Base-by-base conservation (phyloP, 2,888 invertebrate species). In the Margaritifera margaritifera region DNA sequence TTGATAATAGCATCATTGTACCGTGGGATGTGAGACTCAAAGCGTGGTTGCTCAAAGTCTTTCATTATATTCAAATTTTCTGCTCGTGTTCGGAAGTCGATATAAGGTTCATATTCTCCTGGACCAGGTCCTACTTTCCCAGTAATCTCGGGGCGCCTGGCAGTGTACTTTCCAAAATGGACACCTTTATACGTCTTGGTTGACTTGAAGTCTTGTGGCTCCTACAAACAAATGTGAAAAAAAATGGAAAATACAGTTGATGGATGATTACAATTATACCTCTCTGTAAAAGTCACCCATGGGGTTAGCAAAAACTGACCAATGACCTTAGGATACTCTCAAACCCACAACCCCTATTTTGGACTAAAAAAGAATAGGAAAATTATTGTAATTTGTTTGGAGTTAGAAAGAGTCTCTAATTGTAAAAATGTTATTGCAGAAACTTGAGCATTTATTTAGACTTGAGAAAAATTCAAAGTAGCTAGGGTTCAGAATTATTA, bases 61-160 rank as follows among this genome's bases (percentile, higher is more conserved):
- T 79, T 66, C 71, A 84, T 82, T 42, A 81, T 62, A 68, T 81
- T 81, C 3, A 80, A 22, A 71, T 87, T 86, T 69, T 87, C 86
- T 5, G 80, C 71, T 60, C 71, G 72, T 52, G 74, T 51, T 24
- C 61, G 69, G 2, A 77, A 31, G 18, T 85, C 80, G 6, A 66
- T 61, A 66, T 80, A 85, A 0, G 88, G 87, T 25, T 90, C 89
- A 75, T 90, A 90, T 64, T 88, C 87, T 5, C 89, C 89, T 0
- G 89, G 90, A 8, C 89, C 90, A 0, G 89, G 90, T 0, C 88
- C 89, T 2, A 78, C 66, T 57, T 80, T 83, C 15, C 87, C 87
- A 20, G 67, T 71, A 64, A 89, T 84, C 64, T 86, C 85, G 63
- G 79, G 77, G 53, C 88, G 68, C 68, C 84, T 83, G 18, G 87